Evolutionary conservation across 2,888 invertebrate species (phyloP).

Genomic region (Ellobium chinense): DNA sequence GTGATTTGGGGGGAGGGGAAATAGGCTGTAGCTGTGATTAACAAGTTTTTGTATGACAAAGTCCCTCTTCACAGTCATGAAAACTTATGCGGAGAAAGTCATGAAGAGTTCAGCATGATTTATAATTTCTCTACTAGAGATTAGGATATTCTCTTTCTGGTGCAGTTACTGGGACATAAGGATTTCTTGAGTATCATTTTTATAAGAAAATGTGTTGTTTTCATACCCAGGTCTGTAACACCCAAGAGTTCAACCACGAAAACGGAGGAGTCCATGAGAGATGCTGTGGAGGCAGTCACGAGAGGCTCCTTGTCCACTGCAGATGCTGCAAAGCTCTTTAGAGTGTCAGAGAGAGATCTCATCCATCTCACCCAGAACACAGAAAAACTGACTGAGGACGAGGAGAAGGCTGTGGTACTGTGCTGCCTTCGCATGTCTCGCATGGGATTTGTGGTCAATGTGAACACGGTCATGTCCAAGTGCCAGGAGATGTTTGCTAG

Average conservation of each 20-base stretch:
- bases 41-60: no score
- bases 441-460: slow-evolving; percentile 30
- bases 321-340: slow-evolving; percentile 16
- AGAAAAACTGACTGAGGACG: slow-evolving; percentile 4
- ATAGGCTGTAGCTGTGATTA: no score
- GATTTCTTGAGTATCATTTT: no score
- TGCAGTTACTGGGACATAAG: no score
- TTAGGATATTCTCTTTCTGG: no score
- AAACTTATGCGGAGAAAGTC: no score
- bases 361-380: slow-evolving; percentile 4
- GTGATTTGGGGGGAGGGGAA: no score
- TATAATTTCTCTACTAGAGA: no score
- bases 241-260: background rate
- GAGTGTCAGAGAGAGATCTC: slow-evolving; percentile 28
- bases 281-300: slow-evolving; percentile 22
- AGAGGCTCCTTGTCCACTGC: background rate
- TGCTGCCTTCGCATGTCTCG: slow-evolving; percentile 27
- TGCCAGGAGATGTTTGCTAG: slow-evolving; percentile 35
- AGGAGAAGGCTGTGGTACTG: slow-evolving; percentile 16
- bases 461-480: background rate
- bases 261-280: slow-evolving; percentile 20
- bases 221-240: background rate
- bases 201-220: no score
- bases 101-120: no score
- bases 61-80: no score